phyloP scores from a whole-genome alignment of 53 echinoderm and acorn worm species.

The Zoroaster sp. region DNA sequence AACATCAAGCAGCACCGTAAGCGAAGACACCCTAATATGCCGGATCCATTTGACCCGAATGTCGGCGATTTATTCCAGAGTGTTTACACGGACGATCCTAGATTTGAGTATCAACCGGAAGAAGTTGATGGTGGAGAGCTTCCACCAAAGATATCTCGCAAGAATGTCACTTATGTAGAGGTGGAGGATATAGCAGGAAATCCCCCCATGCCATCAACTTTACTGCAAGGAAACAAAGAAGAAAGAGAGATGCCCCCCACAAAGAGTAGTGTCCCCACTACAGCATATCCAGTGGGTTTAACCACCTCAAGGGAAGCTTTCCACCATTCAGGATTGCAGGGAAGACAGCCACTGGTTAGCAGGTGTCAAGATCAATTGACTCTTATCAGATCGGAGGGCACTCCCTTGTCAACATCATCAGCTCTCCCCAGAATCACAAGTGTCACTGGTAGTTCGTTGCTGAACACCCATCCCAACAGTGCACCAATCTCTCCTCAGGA shows the following conservation, averaged over 20 bases:
- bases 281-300: slow-evolving; percentile 24
- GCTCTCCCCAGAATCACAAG: slow-evolving; percentile 32
- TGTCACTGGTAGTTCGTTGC: neutral
- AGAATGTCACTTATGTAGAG: neutral
- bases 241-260: neutral
- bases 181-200: neutral
- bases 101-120: slow-evolving; percentile 8
- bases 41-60: slow-evolving; percentile 34
- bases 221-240: neutral
- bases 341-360: neutral
- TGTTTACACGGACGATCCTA: neutral
- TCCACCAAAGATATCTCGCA: slow-evolving; percentile 1
- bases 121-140: neutral
- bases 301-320: neutral
- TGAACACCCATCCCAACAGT: neutral
- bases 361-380: neutral
- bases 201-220: neutral
- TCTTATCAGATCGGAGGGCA: neutral
- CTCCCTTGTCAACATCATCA: neutral
- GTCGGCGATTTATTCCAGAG: slow-evolving; percentile 17
- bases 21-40: slow-evolving; percentile 41
- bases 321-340: neutral
- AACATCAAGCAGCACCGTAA: slow-evolving; percentile 52
- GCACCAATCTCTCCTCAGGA: neutral
- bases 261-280: neutral